Conservation (phyloP, 1,140 invertebrate species). For the Scaptomyza graminum region DNA sequence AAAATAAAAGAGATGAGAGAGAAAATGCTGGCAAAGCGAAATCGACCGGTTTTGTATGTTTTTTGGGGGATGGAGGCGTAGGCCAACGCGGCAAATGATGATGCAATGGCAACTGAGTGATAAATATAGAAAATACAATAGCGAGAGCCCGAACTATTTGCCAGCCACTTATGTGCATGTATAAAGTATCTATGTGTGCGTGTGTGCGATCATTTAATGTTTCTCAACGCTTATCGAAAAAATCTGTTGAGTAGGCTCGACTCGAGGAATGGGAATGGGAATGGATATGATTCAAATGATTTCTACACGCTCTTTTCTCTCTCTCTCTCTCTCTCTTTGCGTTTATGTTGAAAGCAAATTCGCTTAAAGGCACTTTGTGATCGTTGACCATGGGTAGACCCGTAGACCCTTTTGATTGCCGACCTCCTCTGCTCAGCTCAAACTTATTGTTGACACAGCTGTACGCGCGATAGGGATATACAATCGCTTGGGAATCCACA, state of each 20-base stretch:
- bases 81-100: constrained; percentile 48
- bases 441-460: constrained; percentile 35
- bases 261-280: no score
- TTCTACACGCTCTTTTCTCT: not conserved
- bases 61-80: constrained; percentile 27
- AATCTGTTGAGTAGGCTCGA: not conserved
- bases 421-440: not conserved
- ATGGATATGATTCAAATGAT: not conserved
- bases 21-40: constrained; percentile 13
- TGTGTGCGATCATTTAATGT: constrained; percentile 19
- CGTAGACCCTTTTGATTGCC: not conserved
- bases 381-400: not conserved
- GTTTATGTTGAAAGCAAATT: not conserved
- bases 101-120: constrained; percentile 51
- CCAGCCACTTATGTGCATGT: not conserved
- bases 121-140: constrained; percentile 56
- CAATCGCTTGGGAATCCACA: constrained; percentile 8
- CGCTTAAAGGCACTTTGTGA: not conserved
- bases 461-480: constrained; percentile 15
- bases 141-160: constrained; percentile 2
- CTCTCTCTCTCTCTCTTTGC: no score
- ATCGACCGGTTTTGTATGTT: constrained; percentile 28
- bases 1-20: constrained; percentile 18
- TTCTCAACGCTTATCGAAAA: constrained; percentile 33
- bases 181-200: not conserved